phyloP scores from a whole-genome alignment of 2,113 vertebrate species.

The Polypterus bichir region DNA sequence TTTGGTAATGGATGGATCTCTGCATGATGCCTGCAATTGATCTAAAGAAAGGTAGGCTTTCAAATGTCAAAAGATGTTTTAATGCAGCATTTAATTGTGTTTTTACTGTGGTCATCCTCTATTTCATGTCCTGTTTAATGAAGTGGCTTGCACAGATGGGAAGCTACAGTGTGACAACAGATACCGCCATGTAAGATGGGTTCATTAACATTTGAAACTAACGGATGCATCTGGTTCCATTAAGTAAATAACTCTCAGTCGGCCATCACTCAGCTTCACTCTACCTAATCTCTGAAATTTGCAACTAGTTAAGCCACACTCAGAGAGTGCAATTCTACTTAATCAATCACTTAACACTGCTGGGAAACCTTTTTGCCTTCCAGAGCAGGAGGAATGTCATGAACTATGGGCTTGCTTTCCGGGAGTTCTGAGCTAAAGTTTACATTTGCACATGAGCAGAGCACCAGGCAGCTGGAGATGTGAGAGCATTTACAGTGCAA shows the following conservation, averaged over 20 bases:
- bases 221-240: constrained; percentile 10
- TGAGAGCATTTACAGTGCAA: background rate
- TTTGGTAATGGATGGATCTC: no score
- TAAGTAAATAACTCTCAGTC: constrained; percentile 4
- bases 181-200: background rate
- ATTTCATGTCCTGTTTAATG: no score
- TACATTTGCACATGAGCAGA: constrained; percentile 2
- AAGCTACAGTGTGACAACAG: no score
- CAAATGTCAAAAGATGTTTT: no score
- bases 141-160: no score
- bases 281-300: constrained; percentile 10
- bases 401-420: background rate
- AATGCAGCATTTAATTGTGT: no score
- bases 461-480: background rate
- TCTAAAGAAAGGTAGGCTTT: no score
- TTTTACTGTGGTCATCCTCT: no score
- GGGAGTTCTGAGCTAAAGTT: constrained; percentile 11
- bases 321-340: constrained; percentile 9
- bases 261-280: constrained; percentile 1
- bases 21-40: no score
- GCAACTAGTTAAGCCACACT: constrained; percentile 8
- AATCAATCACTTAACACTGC: constrained; percentile 16
- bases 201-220: constrained; percentile 4
- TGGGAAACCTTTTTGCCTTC: constrained; percentile 16
- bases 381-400: constrained; percentile 10